Evolutionary conservation across 2,888 invertebrate species (phyloP).

Genomic region (Athalia rosae): DNA sequence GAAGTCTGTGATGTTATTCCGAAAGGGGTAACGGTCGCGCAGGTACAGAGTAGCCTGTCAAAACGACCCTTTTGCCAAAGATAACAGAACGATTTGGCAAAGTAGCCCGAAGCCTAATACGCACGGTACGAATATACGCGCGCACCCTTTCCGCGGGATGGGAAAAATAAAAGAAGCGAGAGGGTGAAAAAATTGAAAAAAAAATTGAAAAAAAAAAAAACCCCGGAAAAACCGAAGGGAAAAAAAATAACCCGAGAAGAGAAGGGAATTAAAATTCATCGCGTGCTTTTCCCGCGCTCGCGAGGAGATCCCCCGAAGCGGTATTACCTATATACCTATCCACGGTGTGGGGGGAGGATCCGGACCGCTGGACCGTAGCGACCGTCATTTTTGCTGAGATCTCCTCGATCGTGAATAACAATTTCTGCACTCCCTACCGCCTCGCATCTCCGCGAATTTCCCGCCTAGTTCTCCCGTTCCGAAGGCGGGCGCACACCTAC

Average conservation of each 20-base stretch:
- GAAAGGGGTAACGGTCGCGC: not conserved
- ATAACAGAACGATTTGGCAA: slow-evolving; percentile 19
- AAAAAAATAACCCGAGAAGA: not conserved
- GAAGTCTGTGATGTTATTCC: too few relatives aligned
- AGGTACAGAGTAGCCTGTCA: slow-evolving; percentile 2
- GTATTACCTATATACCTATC: not conserved
- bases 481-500: not conserved
- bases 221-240: not conserved
- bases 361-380: not conserved
- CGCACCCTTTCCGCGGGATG: too few relatives aligned
- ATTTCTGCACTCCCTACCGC: not conserved
- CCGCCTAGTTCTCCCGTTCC: not conserved
- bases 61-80: slow-evolving; percentile 32
- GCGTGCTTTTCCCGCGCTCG: slow-evolving; percentile 7
- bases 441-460: not conserved
- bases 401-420: slow-evolving; percentile 35
- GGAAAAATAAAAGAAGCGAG: not conserved
- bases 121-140: too few relatives aligned
- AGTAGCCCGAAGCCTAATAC: slow-evolving; percentile 10
- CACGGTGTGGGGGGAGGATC: not conserved
- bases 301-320: slow-evolving; percentile 21
- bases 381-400: slow-evolving; percentile 30
- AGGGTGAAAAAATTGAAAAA: not conserved
- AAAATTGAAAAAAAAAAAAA: too few relatives aligned
- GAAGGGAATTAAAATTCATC: slow-evolving; percentile 40